Conservation (phyloP, 2,888 invertebrate genomes). For the Parnassius orleans region DNA sequence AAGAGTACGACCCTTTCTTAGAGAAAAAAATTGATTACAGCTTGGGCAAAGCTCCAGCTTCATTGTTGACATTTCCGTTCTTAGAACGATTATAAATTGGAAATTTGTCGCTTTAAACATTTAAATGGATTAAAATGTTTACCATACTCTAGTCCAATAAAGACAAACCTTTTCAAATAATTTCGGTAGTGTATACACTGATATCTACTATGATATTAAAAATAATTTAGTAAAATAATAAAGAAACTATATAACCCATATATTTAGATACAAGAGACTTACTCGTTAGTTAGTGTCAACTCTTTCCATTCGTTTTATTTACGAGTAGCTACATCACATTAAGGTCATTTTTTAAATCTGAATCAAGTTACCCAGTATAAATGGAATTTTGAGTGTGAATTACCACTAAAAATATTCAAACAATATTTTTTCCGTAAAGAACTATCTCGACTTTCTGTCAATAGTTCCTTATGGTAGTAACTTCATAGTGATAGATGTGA, state of each 20-base stretch:
- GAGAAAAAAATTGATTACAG: slow-evolving; percentile 33
- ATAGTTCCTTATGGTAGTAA: slow-evolving; percentile 34
- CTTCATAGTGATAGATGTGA: slow-evolving; percentile 60
- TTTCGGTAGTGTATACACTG: slow-evolving; percentile 40
- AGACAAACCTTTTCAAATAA: slow-evolving; percentile 50
- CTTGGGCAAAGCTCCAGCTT: slow-evolving; percentile 19
- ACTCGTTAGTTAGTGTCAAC: slow-evolving; percentile 29
- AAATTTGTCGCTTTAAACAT: slow-evolving; percentile 41
- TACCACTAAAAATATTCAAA: not conserved
- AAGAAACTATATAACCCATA: slow-evolving; percentile 35
- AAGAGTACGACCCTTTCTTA: slow-evolving; percentile 41
- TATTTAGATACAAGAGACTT: slow-evolving; percentile 40
- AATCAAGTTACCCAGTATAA: not conserved
- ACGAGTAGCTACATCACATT: slow-evolving; percentile 7
- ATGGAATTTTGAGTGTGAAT: not conserved
- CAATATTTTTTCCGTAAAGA: not conserved
- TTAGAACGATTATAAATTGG: slow-evolving; percentile 54
- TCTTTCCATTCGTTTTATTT: slow-evolving; percentile 15
- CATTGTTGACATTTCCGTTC: slow-evolving; percentile 41
- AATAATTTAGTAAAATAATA: slow-evolving; percentile 41
- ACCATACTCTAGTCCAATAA: slow-evolving; percentile 74
- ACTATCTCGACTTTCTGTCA: slow-evolving; percentile 3
- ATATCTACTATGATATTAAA: slow-evolving; percentile 34
- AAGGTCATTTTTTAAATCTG: not conserved
- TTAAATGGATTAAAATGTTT: slow-evolving; percentile 53